phyloP scores from a whole-genome alignment of 2,888 invertebrate species.

The Steinernema hermaphroditum region DNA sequence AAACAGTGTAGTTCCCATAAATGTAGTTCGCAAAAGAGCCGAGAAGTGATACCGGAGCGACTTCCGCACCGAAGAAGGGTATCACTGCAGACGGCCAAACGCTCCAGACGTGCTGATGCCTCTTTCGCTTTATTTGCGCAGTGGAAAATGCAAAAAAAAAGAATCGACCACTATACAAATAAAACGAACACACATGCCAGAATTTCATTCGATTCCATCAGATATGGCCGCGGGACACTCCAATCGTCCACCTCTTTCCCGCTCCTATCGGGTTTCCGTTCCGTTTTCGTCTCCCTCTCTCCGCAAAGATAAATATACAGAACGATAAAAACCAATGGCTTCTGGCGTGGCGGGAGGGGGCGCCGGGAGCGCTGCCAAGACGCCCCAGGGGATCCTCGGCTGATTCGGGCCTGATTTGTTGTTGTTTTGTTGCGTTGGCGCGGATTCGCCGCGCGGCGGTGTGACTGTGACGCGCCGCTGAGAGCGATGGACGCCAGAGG shows the following conservation, averaged over 20 bases:
- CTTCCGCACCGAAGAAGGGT: too few species aligned
- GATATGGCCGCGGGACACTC: neutral
- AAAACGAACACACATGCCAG: neutral
- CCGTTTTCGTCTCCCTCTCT: conserved; percentile 12
- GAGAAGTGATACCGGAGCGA: too few species aligned
- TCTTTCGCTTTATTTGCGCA: conserved; percentile 26
- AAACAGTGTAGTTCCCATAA: too few species aligned
- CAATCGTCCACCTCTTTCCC: conserved; percentile 1
- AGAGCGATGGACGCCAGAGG: conserved; percentile 29
- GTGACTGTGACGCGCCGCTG: conserved; percentile 19
- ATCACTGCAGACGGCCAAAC: too few species aligned
- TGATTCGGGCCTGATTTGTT: conserved; percentile 30
- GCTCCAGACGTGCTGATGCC: neutral
- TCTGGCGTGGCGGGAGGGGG: neutral
- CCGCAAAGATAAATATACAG: conserved; percentile 21
- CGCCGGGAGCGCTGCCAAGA: neutral
- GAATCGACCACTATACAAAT: conserved; percentile 20
- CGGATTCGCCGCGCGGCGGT: conserved; percentile 27
- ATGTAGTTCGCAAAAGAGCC: too few species aligned
- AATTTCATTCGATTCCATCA: conserved; percentile 12
- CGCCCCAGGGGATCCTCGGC: conserved; percentile 14
- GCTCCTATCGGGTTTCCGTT: conserved; percentile 22
- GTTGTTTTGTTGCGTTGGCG: conserved; percentile 29
- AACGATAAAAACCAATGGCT: conserved; percentile 13
- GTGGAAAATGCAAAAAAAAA: conserved; percentile 15